Percentiles rank a stretch among this genome's conserved stretches.
phyloP scores from a whole-genome alignment of 2,888 invertebrate genomes.

The Drosophila bunnanda region DNA sequence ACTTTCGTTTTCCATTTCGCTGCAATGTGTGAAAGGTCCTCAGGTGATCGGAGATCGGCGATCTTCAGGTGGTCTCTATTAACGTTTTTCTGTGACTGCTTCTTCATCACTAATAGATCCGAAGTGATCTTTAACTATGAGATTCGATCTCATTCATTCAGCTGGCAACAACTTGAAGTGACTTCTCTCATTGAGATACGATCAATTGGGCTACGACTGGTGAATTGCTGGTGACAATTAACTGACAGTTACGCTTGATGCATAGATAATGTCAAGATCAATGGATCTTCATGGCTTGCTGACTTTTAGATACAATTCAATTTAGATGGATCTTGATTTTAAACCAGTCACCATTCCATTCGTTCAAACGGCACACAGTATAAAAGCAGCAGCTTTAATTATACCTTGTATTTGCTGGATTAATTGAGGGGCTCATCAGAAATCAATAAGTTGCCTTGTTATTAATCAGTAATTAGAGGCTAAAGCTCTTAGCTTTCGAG shows the following conservation, averaged over 20 bases:
- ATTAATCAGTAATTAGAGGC: background rate
- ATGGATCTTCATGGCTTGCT: background rate
- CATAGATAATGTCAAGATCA: constrained; percentile 11
- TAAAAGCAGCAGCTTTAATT: background rate
- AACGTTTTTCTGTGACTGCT: constrained; percentile 6
- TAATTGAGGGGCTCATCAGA: constrained; percentile 1
- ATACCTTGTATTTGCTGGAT: background rate
- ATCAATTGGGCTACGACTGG: constrained; percentile 24
- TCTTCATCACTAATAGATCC: constrained; percentile 12
- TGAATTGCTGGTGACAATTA: constrained; percentile 23
- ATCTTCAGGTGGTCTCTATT: constrained; percentile 20
- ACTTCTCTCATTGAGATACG: constrained; percentile 14
- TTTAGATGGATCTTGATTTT: background rate
- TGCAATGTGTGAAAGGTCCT: constrained; percentile 32
- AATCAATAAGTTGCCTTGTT: constrained; percentile 7
- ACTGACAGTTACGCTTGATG: constrained; percentile 18
- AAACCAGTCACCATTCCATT: background rate
- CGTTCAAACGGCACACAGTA: too few relatives aligned
- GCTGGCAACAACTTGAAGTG: constrained; percentile 12
- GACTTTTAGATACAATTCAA: background rate
- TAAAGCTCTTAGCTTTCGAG: constrained; percentile 5
- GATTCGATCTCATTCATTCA: constrained; percentile 11
- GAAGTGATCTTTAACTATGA: constrained; percentile 19
- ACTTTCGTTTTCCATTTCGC: constrained; percentile 41
- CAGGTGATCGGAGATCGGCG: constrained; percentile 8